Evolutionary conservation across 2,888 invertebrate species (phyloP).

Genomic region (Balanococcus diminutus): DNA sequence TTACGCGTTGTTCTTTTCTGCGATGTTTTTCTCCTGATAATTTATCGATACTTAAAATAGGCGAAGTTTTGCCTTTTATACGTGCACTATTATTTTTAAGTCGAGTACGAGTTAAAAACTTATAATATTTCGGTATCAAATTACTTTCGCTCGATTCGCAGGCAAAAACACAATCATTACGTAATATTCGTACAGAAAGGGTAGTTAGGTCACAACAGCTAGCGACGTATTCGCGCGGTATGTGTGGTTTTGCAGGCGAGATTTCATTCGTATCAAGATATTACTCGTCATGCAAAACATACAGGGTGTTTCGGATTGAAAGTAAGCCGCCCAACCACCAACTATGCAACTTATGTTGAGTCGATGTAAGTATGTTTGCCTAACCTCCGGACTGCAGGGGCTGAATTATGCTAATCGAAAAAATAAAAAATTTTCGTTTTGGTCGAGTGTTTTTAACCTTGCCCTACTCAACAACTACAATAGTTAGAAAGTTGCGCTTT

Average conservation of each 20-base stretch:
- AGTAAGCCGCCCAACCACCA: too few relatives aligned
- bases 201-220: not conserved
- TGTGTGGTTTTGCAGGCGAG: not conserved
- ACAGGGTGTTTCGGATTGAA: too few relatives aligned
- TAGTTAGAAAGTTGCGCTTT: too few relatives aligned
- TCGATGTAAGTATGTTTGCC: too few relatives aligned
- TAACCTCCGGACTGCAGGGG: too few relatives aligned
- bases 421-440: too few relatives aligned
- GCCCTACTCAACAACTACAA: too few relatives aligned
- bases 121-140: not conserved
- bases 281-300: not conserved
- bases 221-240: not conserved
- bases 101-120: not conserved
- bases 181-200: too few relatives aligned
- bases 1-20: not conserved
- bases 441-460: too few relatives aligned
- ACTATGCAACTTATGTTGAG: too few relatives aligned
- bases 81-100: not conserved
- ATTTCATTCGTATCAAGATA: not conserved
- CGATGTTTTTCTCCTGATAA: not conserved
- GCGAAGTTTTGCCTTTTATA: not conserved
- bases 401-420: too few relatives aligned
- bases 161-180: not conserved
- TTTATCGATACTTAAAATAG: not conserved
- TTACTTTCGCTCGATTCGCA: not conserved